phyloP scores from a whole-genome alignment of 2,797 vertebrate species.

The Fringilla coelebs region DNA sequence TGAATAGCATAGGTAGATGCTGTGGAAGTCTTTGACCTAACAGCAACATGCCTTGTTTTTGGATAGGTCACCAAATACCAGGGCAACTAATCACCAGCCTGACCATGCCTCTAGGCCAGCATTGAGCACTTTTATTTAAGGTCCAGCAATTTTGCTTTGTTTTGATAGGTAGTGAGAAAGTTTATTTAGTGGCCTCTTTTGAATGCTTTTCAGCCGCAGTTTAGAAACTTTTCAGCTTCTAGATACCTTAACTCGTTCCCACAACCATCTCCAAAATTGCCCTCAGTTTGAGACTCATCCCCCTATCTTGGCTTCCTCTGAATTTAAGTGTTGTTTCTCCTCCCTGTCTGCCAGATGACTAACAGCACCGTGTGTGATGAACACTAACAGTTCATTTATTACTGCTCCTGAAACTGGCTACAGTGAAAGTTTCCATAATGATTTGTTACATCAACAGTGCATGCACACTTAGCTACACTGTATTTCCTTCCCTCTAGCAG shows the following conservation, averaged over 20 bases:
- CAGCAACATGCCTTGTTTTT: neutral
- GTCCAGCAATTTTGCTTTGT: slow-evolving; percentile 44
- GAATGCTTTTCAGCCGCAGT: neutral
- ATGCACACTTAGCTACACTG: neutral
- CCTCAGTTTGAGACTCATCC: neutral
- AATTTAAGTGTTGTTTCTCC: neutral
- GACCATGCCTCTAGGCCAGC: slow-evolving; percentile 25
- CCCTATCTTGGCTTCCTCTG: neutral
- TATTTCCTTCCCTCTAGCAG: neutral
- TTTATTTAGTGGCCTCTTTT: slow-evolving; percentile 22
- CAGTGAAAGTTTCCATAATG: neutral
- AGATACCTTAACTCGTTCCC: neutral
- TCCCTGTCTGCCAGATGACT: neutral
- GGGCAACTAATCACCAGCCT: slow-evolving; percentile 27
- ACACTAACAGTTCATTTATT: neutral
- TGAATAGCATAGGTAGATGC: neutral
- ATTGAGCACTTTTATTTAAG: slow-evolving; percentile 41
- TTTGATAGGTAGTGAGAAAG: neutral
- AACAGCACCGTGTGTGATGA: neutral
- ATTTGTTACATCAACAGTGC: neutral
- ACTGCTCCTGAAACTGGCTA: neutral
- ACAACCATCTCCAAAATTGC: neutral
- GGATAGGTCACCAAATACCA: slow-evolving; percentile 1
- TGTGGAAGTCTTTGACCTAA: neutral
- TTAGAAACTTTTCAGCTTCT: neutral